A percentile compares a stretch with the other conserved stretches of the same genome.
Conservation (phyloP, 2,797 vertebrate genomes). For the Trichosurus vulpecula region DNA sequence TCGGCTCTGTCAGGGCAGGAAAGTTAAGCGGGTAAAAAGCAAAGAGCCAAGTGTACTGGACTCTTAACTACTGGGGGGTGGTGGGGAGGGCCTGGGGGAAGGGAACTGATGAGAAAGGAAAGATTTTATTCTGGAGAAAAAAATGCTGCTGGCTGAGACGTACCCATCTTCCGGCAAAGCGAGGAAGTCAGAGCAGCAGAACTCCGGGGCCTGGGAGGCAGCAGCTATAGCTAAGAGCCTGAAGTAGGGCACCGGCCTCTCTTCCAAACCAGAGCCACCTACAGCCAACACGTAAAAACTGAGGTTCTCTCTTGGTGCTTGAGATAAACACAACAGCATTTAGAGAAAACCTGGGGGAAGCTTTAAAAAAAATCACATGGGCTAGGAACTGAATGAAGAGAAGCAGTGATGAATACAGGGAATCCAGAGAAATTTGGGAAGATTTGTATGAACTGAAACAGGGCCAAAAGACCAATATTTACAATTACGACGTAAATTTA, state of each 20-base stretch:
- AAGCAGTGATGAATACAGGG: not conserved
- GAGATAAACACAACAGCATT: not conserved
- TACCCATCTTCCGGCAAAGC: not conserved
- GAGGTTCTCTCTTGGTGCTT: not conserved
- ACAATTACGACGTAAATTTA: not conserved
- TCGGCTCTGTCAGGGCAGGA: not conserved
- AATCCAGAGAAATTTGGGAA: not conserved
- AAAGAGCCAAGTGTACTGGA: not conserved
- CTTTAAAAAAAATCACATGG: not conserved
- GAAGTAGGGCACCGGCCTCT: not conserved
- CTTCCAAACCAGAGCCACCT: not conserved
- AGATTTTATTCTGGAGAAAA: not conserved
- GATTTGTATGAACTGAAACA: not conserved
- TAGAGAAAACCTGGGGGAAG: not conserved
- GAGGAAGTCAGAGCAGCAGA: not conserved
- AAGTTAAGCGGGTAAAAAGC: not conserved
- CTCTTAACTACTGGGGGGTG: not conserved
- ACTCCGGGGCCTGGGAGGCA: not conserved
- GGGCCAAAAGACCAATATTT: not conserved
- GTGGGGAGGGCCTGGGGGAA: not conserved
- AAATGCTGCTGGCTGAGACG: fast-evolving
- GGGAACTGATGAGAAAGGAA: not conserved
- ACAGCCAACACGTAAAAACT: not conserved
- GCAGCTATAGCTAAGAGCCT: not conserved
- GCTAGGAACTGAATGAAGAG: not conserved